Conservation (phyloP, 2,888 invertebrate species). For the Andrena hattorfiana region DNA sequence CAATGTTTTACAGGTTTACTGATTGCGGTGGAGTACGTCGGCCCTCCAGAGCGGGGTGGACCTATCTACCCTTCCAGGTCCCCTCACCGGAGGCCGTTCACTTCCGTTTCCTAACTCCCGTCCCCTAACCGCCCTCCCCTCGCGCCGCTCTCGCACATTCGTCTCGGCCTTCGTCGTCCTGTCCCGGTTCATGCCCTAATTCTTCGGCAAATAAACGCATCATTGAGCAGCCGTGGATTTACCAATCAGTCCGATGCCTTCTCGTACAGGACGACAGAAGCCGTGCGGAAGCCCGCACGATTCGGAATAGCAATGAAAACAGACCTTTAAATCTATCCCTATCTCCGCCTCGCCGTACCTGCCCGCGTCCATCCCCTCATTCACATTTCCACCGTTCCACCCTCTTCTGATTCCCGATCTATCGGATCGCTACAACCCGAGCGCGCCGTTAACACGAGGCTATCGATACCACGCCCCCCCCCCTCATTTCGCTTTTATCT, state of each 20-base stretch:
- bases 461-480: slow-evolving; percentile 17
- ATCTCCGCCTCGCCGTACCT: slow-evolving; percentile 44
- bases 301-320: slow-evolving; percentile 78
- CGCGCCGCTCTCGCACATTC: slow-evolving; percentile 24
- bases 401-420: slow-evolving; percentile 34
- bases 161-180: slow-evolving; percentile 47
- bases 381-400: slow-evolving; percentile 5
- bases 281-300: slow-evolving; percentile 77
- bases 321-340: slow-evolving; percentile 68
- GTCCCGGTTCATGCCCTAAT: slow-evolving; percentile 73
- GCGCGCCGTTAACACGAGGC: slow-evolving; percentile 15
- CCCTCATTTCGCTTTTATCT: slow-evolving; percentile 10
- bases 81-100: slow-evolving; percentile 30
- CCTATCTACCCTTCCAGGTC: slow-evolving; percentile 31
- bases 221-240: slow-evolving; percentile 79
- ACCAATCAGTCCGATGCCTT: slow-evolving; percentile 76
- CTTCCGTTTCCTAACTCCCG: slow-evolving; percentile 25
- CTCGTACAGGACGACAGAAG: slow-evolving; percentile 71
- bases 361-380: slow-evolving; percentile 8
- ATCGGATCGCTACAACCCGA: not conserved
- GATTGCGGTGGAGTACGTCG: slow-evolving; percentile 76
- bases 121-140: slow-evolving; percentile 10
- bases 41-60: slow-evolving; percentile 46
- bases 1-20: slow-evolving; percentile 82
- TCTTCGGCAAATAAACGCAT: slow-evolving; percentile 80